These are phyloP conservation scores for Catostomus latipinnis DNA, from an alignment of 2,797 vertebrate species.

Conservation along the genomic window DNA sequence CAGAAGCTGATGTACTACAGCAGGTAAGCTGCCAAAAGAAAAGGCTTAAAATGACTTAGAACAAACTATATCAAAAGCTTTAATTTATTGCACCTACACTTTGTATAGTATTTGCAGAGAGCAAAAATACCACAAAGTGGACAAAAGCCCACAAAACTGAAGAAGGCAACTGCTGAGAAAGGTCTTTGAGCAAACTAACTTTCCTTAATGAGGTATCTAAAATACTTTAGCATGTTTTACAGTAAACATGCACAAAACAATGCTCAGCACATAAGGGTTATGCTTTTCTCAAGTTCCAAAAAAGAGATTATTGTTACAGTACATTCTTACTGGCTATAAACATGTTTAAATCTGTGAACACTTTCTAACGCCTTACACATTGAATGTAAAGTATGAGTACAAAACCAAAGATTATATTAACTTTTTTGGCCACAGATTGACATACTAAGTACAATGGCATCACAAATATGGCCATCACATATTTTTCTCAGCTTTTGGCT, in stretches of 20 bases:
- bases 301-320: slow-evolving; percentile 14
- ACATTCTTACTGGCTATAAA: slow-evolving; percentile 10
- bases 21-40: slow-evolving; percentile 19
- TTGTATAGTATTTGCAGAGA: background rate
- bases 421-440: background rate
- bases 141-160: background rate
- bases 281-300: slow-evolving; percentile 35
- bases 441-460: background rate
- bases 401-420: background rate
- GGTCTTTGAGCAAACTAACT: background rate
- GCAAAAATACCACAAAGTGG: background rate
- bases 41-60: slow-evolving; percentile 3
- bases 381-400: too few relatives aligned
- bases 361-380: background rate
- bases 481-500: background rate
- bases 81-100: background rate
- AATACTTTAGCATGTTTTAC: slow-evolving; percentile 1
- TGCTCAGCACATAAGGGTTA: background rate
- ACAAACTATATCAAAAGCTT: background rate
- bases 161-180: slow-evolving; percentile 1
- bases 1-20: slow-evolving; percentile 16
- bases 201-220: slow-evolving; percentile 23
- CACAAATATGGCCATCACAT: background rate
- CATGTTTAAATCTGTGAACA: background rate
- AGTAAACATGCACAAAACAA: slow-evolving; percentile 23